Conservation (phyloP, 35 echinoderm and acorn worm genomes). For the Holothuria glaberrima region DNA sequence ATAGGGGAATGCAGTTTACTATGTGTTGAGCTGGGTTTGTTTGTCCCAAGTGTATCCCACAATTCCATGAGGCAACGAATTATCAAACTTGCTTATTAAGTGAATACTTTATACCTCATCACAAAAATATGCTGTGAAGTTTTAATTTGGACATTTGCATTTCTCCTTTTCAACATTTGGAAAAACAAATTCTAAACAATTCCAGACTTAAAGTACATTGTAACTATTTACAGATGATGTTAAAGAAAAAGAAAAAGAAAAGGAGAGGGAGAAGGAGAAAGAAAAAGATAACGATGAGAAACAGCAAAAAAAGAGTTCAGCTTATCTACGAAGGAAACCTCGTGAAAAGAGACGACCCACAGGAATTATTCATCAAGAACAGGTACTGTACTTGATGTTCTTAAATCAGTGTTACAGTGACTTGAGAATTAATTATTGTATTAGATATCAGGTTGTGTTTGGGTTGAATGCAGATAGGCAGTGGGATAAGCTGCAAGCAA, state of each 20-base stretch:
- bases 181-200: neutral
- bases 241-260: slow-evolving; percentile 47
- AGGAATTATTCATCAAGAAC: slow-evolving; percentile 72
- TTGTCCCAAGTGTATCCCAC: too few species aligned
- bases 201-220: neutral
- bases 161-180: neutral
- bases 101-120: too few species aligned
- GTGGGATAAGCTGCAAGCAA: too few species aligned
- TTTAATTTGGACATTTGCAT: neutral
- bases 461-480: too few species aligned
- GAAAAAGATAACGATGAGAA: slow-evolving; percentile 71
- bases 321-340: slow-evolving; percentile 66
- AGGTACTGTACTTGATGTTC: slow-evolving; percentile 50
- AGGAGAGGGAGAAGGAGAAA: slow-evolving; percentile 72
- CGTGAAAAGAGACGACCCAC: slow-evolving; percentile 74
- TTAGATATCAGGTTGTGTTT: too few species aligned
- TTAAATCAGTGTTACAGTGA: slow-evolving; percentile 35
- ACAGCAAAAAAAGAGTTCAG: slow-evolving; percentile 46
- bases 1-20: too few species aligned
- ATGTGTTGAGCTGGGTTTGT: too few species aligned
- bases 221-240: slow-evolving; percentile 63
- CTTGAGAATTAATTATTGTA: too few species aligned
- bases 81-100: too few species aligned
- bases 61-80: too few species aligned
- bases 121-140: neutral